Conservation (phyloP, 2,113 vertebrate species). For the Seriola aureovittata region DNA sequence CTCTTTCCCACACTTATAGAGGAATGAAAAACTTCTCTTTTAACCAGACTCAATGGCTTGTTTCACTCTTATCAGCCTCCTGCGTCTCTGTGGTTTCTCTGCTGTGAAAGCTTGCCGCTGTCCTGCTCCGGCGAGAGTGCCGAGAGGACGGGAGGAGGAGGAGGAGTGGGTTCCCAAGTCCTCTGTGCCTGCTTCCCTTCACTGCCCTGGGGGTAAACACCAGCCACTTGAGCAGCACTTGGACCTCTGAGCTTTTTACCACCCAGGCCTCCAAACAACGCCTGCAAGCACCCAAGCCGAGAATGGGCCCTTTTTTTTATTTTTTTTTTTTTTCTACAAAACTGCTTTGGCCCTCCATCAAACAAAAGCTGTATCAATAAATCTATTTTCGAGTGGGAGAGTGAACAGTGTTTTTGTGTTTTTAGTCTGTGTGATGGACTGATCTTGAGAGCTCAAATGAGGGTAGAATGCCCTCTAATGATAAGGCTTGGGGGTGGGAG, state of each 20-base stretch:
- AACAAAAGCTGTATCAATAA: conserved; percentile 66
- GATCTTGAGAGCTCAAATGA: conserved; percentile 64
- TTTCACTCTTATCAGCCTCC: conserved; percentile 75
- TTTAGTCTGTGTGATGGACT: conserved; percentile 48
- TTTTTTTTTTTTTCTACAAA: conserved; percentile 27
- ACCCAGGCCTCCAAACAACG: conserved; percentile 53
- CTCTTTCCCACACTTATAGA: conserved; percentile 77
- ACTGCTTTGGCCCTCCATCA: conserved; percentile 58
- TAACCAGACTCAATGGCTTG: conserved; percentile 65
- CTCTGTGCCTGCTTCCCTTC: conserved; percentile 35
- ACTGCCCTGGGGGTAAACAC: conserved; percentile 62
- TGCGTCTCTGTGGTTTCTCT: conserved; percentile 66
- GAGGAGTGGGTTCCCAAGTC: conserved; percentile 37
- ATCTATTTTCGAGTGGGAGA: conserved; percentile 66
- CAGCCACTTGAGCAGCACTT: conserved; percentile 41
- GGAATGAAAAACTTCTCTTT: conserved; percentile 66
- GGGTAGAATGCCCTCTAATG: conserved; percentile 61
- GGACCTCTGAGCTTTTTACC: conserved; percentile 43
- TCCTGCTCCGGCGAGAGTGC: conserved; percentile 51
- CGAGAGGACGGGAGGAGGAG: not conserved
- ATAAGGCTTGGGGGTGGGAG: conserved; percentile 50
- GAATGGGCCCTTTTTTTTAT: conserved; percentile 46
- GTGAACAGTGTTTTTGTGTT: conserved; percentile 50
- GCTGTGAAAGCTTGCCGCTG: conserved; percentile 74
- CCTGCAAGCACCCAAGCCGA: conserved; percentile 57